Base-by-base conservation (phyloP, 2,888 invertebrate genomes). In the Prionchulus punctatus region DNA sequence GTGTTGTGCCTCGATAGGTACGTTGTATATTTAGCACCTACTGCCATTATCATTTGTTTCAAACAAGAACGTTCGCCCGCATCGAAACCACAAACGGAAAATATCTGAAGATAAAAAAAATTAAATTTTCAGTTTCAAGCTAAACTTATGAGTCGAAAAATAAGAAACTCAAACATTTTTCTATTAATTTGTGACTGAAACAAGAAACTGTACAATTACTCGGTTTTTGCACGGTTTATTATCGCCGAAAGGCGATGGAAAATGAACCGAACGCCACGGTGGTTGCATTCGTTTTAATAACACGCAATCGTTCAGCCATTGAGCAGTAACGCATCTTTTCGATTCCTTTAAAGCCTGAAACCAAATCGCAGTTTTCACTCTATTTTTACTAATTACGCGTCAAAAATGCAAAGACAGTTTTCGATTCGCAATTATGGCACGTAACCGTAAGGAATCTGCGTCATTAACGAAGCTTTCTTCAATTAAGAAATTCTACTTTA, bases 221-320 rank as follows among this genome's bases (percentile, higher is more conserved):
- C 75, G 75, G 60, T 74, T 72, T 53, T 66, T 66, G 59, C 73
- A 73, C 3, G 76, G 76, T 57, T 70, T 70, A 25, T 69, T 67
- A 7, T 73, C 71, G 48, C 51, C 48, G 62, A 51, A 64, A 49
- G 30, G 57, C 1, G 62, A 45, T 12, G 96, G 96, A 64, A 96
- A 78, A 74, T 98, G 96, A 49, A 91, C 76, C 15, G 90, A 87
- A 66, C 86, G 85, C 85, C 86, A 92, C 0, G 98, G 96, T 1
- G 92, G 88, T 54, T 83, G 74, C 65, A 94, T 82, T 66, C 85
- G 85, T 64, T 86, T 85, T 52, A 85, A 82, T 26, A 81, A 71
- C 66, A 96, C 81, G 2, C 88, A 84, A 72, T 98, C 96, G 58
- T 86, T 89, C 31, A 98, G 76, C 89, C 89, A 90, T 69, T 83